Evolutionary conservation across 2,888 invertebrate species (phyloP), one percentile per base, ranked within the genome.

Genomic region (Halictus ligatus): DNA sequence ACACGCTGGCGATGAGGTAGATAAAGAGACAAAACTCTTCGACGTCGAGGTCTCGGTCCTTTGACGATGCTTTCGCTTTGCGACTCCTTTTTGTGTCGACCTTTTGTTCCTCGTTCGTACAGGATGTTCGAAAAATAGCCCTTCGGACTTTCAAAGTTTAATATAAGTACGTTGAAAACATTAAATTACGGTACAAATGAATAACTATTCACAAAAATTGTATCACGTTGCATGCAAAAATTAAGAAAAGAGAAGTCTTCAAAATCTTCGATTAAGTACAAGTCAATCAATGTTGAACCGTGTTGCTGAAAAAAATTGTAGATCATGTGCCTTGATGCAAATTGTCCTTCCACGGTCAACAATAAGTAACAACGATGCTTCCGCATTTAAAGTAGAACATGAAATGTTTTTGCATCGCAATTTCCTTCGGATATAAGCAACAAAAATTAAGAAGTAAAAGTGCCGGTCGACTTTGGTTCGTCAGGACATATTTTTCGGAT

Each of bases 1-100:
- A 50, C 35, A 50, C 71, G 60, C 40, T 64, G 75, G 21, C 81
- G 83, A 73, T 76, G 83, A 83, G 83, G 83, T 83, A 83, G 83
- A 83, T 83, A 75, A 60, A 83, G 60, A 29, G 54, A 75, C 75
- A 35, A 43, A 35, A 69, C 69, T 69, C 35, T 40, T 69, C 69
- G 40, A n/a, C 13, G 10, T 25, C 64, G 35, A 35, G 69, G 40
- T 69, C 10, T 12, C 40, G 21, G n/a, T 69, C 43, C 40, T n/a
- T n/a, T 0, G 69, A 69, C 67, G 35, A 67, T 35, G 18, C 67
- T 10, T 35, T 10, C 29, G 67, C 21, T 67, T 35, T 21, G 67
- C 29, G 7, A 29, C 29, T 64, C 10, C 10, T 21, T 21, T 46
- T 67, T 18, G 18, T 13, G 15, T 67, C 18, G 8, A 67, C 18